Conservation (phyloP, 1,140 invertebrate species). For the Euwallacea similis region DNA sequence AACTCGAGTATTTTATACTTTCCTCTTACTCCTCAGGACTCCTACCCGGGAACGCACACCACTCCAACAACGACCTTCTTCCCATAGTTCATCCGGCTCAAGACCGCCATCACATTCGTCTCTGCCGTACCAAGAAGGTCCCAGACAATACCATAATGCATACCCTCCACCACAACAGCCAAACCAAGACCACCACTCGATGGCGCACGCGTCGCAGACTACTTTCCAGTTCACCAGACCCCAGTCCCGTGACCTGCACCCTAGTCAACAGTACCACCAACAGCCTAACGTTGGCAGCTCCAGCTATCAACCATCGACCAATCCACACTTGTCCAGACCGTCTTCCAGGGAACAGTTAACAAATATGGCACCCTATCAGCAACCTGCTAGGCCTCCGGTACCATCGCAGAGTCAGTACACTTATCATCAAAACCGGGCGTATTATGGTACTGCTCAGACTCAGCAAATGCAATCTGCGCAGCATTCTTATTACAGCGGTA, state of each 20-base stretch:
- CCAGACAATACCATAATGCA: slow-evolving; percentile 26
- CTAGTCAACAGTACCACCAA: slow-evolving; percentile 44
- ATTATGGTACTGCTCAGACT: slow-evolving; percentile 45
- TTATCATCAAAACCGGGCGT: slow-evolving; percentile 36
- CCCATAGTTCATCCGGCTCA: slow-evolving; percentile 43
- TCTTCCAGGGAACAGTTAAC: slow-evolving; percentile 38
- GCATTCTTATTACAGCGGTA: neutral
- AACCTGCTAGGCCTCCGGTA: slow-evolving; percentile 42
- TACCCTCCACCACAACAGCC: slow-evolving; percentile 23
- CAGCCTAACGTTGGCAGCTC: slow-evolving; percentile 41
- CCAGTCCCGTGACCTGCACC: slow-evolving; percentile 43
- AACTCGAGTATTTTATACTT: neutral
- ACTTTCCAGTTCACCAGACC: slow-evolving; percentile 42
- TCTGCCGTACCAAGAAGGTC: slow-evolving; percentile 36
- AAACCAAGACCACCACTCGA: slow-evolving; percentile 35
- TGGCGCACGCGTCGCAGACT: slow-evolving; percentile 35
- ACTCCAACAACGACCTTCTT: slow-evolving; percentile 44
- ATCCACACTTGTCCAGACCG: slow-evolving; percentile 42
- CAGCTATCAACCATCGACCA: slow-evolving; percentile 40
- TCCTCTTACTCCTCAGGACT: neutral
- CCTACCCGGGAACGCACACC: slow-evolving; percentile 40
- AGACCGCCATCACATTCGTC: slow-evolving; percentile 45
- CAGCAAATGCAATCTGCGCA: neutral
- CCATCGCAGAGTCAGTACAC: neutral
- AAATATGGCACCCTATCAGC: slow-evolving; percentile 37